phyloP scores from a whole-genome alignment of 1,140 invertebrate genomes.

The Mya arenaria region DNA sequence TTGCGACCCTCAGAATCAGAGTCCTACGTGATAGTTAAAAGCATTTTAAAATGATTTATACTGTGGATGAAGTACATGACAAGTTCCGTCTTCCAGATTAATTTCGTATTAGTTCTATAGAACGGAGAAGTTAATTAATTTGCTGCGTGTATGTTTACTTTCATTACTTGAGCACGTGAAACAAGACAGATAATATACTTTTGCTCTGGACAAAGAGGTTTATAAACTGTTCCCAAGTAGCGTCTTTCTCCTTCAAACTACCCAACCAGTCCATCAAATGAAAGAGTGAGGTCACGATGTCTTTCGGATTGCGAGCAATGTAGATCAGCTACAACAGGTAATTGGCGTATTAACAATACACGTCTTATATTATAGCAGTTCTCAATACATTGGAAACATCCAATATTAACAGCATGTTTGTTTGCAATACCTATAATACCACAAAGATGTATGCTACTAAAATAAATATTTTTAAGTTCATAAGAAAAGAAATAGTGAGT shows the following conservation, averaged over 20 bases:
- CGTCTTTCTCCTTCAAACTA: background rate
- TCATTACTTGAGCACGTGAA: background rate
- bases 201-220: background rate
- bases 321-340: constrained; percentile 21
- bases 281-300: constrained; percentile 20
- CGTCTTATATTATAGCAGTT: too few species aligned
- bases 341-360: background rate
- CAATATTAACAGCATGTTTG: too few species aligned
- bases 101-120: background rate
- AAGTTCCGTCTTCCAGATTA: background rate
- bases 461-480: too few species aligned
- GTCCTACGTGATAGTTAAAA: background rate
- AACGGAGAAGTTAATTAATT: background rate
- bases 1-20: background rate
- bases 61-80: background rate
- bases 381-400: too few species aligned
- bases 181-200: background rate
- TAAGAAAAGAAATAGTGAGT: too few species aligned
- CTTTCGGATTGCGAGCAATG: constrained; percentile 14
- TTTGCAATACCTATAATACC: too few species aligned
- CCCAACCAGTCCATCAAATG: constrained; percentile 16
- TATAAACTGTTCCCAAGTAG: background rate
- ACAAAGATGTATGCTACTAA: too few species aligned
- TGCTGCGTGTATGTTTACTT: background rate
- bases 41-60: background rate